Evolutionary conservation across 35 echinoderm and acorn worm species (phyloP), one percentile per base, ranked within the genome.

Genomic region (Apostichopus parvimensis): DNA sequence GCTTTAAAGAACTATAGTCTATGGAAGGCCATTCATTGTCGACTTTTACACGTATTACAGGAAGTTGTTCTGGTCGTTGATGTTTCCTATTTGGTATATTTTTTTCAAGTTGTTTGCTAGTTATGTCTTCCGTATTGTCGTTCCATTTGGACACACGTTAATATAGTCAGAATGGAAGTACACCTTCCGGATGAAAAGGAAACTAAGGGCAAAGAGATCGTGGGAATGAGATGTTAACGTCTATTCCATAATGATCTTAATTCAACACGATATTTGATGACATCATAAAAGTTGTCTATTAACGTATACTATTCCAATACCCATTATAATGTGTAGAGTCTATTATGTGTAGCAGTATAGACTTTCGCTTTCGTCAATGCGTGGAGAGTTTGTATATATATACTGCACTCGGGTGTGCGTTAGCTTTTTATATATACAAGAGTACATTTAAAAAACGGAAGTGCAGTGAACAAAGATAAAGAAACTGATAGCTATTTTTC

Each of bases 91-190:
- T 45, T 55, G 79, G 79, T 53, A 82, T 82, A 0, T 45, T 82
- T 53, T n/a, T 68, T 82, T 82, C 45, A 82, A 82, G 34, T 82
- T 82, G 79, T 82, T 82, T 82, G 79, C 55, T 25, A 82, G 25
- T 54, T 82, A 82, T 82, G n/a, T 82, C 79, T 82, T 82, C 79
- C 79, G 45, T 82, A 82, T 82, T 82, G 79, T 82, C n/a, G 79
- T 82, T 82, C 79, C 25, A 56, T 34, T 82, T 82, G 79, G 34
- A 55, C 79, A 82, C 79, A 54, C 79, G 79, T 82, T 82, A 82
- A 82, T 53, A 82, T 54, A 56, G 24, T 82, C 79, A 55, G 24
- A 11, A 54, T 82, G 79, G 79, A 82, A 82, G 55, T 45, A 82
- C 45, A 15, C 45, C 52, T 82, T 82, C 79, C 79, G 79, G 52